Conservation (phyloP, 1,140 invertebrate species). For the Megathymus violae region DNA sequence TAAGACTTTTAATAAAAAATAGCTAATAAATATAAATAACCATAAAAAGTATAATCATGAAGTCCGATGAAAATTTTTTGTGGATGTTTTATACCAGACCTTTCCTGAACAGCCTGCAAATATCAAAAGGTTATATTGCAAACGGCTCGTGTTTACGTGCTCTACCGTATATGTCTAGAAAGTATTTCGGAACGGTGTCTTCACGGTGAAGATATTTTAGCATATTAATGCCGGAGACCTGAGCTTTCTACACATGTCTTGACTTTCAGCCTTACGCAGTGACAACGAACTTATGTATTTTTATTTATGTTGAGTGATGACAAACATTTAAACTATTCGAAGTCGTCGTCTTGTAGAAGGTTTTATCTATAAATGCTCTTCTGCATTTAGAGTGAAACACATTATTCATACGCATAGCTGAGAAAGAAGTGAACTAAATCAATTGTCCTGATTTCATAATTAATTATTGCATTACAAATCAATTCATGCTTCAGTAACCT, state of each 20-base stretch:
- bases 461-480: slow-evolving; percentile 44
- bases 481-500: slow-evolving; percentile 38
- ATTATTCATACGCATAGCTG: slow-evolving; percentile 8
- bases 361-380: neutral
- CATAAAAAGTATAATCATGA: neutral
- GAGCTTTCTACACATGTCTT: slow-evolving; percentile 70
- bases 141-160: slow-evolving; percentile 64
- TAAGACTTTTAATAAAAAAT: too few relatives aligned
- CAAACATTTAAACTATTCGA: slow-evolving; percentile 9
- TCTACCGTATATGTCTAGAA: slow-evolving; percentile 69
- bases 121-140: slow-evolving; percentile 57
- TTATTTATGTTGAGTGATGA: slow-evolving; percentile 25
- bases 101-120: slow-evolving; percentile 1
- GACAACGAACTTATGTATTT: slow-evolving; percentile 37
- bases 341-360: slow-evolving; percentile 6
- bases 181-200: slow-evolving; percentile 75
- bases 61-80: neutral
- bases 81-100: slow-evolving; percentile 11
- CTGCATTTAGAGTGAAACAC: slow-evolving; percentile 16
- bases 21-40: slow-evolving; percentile 3
- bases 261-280: slow-evolving; percentile 43
- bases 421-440: slow-evolving; percentile 36
- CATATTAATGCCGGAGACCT: slow-evolving; percentile 69
- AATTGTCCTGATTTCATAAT: slow-evolving; percentile 44
- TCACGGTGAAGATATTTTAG: slow-evolving; percentile 71